Percentiles rank a stretch among this genome's conserved stretches.
phyloP scores from a whole-genome alignment of 2,797 vertebrate species.

The Danio albolineatus region DNA sequence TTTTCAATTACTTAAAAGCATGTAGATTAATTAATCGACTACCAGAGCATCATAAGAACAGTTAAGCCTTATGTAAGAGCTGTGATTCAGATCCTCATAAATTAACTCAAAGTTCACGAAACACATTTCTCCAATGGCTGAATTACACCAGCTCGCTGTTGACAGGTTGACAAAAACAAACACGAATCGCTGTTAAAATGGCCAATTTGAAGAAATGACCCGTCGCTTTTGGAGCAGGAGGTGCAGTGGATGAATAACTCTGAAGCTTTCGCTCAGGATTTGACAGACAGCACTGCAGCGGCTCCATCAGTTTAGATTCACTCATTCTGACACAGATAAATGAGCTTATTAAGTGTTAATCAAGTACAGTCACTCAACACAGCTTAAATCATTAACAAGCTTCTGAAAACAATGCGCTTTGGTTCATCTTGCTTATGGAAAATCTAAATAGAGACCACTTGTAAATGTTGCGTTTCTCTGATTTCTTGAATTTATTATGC shows the following conservation, averaged over 20 bases:
- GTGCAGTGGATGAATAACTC: neutral
- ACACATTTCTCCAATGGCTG: neutral
- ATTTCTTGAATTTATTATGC: no score
- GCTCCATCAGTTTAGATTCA: neutral
- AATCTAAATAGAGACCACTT: no score
- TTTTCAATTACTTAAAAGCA: no score
- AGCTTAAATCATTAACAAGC: neutral
- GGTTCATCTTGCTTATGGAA: neutral
- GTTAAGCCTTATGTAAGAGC: neutral
- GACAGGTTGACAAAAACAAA: neutral
- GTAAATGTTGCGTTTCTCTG: no score
- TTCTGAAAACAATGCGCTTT: neutral
- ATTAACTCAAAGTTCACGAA: neutral
- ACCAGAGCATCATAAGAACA: neutral
- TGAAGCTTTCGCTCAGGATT: neutral
- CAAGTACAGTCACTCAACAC: neutral
- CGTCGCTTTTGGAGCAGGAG: slow-evolving; percentile 31
- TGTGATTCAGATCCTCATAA: neutral
- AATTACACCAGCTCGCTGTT: neutral
- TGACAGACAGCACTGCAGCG: neutral
- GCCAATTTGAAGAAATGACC: slow-evolving; percentile 22
- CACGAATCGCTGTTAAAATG: slow-evolving; percentile 33
- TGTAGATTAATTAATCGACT: no score
- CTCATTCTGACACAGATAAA: slow-evolving; percentile 23
- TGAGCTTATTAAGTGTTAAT: neutral